A percentile compares a stretch with the other conserved stretches of the same genome.
phyloP scores from a whole-genome alignment of 2,113 vertebrate species.

The Chrysochloris asiatica region DNA sequence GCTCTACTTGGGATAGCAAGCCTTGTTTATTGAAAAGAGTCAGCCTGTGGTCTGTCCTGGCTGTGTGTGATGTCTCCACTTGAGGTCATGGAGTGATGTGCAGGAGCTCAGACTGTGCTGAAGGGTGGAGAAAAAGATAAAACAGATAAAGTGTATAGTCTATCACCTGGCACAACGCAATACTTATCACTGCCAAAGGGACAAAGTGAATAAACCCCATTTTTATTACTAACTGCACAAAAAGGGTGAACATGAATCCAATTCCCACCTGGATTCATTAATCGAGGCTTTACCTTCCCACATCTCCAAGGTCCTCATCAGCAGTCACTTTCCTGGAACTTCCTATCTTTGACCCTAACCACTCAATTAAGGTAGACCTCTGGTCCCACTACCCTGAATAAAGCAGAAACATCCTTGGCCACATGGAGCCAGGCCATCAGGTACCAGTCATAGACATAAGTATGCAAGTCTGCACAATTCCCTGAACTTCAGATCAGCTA shows the following conservation, averaged over 20 bases:
- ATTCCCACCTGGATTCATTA: not conserved
- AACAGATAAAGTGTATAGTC: not conserved
- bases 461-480: not conserved
- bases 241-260: not conserved
- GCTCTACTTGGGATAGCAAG: not conserved
- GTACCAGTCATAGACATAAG: not conserved
- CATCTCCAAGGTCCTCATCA: not conserved
- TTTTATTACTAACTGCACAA: not conserved
- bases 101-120: not conserved
- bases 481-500: not conserved
- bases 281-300: not conserved
- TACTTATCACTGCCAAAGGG: not conserved
- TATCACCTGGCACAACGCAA: not conserved
- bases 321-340: not conserved
- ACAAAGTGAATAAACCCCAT: not conserved
- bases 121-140: not conserved
- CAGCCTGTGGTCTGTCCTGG: not conserved
- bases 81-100: fast-evolving
- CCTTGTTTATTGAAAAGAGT: not conserved
- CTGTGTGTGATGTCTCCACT: not conserved
- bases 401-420: not conserved
- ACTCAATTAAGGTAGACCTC: not conserved
- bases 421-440: not conserved
- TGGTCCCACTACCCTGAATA: not conserved
- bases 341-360: not conserved